Conservation (phyloP, 2,888 invertebrate species). For the Oligia latruncula region DNA sequence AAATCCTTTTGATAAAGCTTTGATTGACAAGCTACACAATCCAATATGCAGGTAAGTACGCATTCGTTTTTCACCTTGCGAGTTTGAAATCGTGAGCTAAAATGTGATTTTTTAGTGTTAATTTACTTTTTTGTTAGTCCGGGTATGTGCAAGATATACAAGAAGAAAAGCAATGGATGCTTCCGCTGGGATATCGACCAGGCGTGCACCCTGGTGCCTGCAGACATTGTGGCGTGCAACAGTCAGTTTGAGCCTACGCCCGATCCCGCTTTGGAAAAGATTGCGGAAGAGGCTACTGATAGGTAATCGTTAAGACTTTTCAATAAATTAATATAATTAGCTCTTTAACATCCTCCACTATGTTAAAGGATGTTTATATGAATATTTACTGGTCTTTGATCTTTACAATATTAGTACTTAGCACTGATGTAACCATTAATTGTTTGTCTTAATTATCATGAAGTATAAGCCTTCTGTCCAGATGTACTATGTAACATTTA, state of each 20-base stretch:
- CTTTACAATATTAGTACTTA: not conserved
- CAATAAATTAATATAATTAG: not conserved
- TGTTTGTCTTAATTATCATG: not conserved
- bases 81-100: not conserved
- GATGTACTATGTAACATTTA: not conserved
- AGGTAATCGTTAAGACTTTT: slow-evolving; percentile 75
- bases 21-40: slow-evolving; percentile 91
- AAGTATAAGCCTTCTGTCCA: too few relatives aligned
- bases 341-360: too few relatives aligned
- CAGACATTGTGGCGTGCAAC: slow-evolving; percentile 92
- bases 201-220: slow-evolving; percentile 92
- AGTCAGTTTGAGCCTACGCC: slow-evolving; percentile 91
- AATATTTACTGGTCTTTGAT: not conserved
- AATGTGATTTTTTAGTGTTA: not conserved
- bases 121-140: slow-evolving; percentile 75
- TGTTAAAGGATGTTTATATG: not conserved
- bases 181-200: slow-evolving; percentile 93
- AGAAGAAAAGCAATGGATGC: slow-evolving; percentile 79
- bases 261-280: slow-evolving; percentile 91
- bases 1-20: slow-evolving; percentile 92
- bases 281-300: slow-evolving; percentile 92
- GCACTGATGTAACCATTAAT: not conserved
- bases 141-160: slow-evolving; percentile 88
- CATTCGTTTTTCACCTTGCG: not conserved
- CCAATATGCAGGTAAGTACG: slow-evolving; percentile 92